phyloP scores from a whole-genome alignment of 1,140 invertebrate genomes.

The Papilio glaucus region DNA sequence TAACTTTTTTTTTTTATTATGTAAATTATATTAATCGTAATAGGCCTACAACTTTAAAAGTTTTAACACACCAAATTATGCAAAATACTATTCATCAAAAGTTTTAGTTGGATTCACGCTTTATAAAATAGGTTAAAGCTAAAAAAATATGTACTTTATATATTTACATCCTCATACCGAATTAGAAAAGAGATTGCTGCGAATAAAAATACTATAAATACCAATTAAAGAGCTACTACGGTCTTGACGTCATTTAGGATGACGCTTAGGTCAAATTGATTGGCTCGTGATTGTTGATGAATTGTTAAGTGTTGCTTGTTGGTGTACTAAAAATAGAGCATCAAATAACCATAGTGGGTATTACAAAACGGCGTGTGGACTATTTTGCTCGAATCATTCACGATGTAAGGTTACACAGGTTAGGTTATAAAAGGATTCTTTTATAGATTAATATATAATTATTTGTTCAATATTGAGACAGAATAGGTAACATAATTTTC shows the following conservation, averaged over 20 bases:
- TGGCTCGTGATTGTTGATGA: constrained; percentile 62
- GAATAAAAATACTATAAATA: constrained; percentile 21
- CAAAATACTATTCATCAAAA: too few species aligned
- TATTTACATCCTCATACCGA: not conserved
- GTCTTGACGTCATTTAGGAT: constrained; percentile 26
- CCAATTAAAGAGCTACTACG: not conserved
- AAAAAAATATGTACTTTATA: not conserved
- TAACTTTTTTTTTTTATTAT: not conserved
- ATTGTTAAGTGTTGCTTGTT: constrained; percentile 49
- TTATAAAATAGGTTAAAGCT: not conserved
- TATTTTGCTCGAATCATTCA: constrained; percentile 22
- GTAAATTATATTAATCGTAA: not conserved
- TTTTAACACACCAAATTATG: not conserved
- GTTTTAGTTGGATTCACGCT: not conserved
- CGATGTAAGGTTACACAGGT: too few species aligned
- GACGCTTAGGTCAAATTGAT: constrained; percentile 69
- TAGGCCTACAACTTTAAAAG: not conserved
- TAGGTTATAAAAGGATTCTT: not conserved
- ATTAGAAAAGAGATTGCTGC: not conserved
- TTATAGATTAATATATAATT: too few species aligned
- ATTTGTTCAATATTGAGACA: too few species aligned
- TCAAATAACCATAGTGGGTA: constrained; percentile 38
- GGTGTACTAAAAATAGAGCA: constrained; percentile 57
- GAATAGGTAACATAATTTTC: too few species aligned
- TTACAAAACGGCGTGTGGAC: not conserved